Evolutionary conservation across 2,888 invertebrate genomes (phyloP).

Genomic region (Aquatica leii): DNA sequence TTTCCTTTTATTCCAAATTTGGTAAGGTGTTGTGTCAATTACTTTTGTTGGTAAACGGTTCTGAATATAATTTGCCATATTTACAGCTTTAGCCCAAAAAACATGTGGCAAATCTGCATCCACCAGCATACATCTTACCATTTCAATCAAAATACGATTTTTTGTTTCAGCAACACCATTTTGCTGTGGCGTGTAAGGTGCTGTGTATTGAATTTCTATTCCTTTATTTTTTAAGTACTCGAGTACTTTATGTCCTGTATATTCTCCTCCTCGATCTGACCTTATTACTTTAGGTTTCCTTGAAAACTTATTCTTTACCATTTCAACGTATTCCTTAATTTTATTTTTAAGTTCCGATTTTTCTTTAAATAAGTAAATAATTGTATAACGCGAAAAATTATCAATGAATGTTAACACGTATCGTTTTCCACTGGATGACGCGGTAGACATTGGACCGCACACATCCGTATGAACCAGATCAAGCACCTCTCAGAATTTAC

Average conservation of each 20-base stretch:
- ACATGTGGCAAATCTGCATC: too few relatives aligned
- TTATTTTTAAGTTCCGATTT: too few relatives aligned
- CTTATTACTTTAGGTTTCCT: neutral
- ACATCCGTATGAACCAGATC: too few relatives aligned
- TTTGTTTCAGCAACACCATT: neutral
- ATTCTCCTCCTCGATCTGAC: too few relatives aligned
- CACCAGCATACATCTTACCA: neutral
- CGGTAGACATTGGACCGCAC: too few relatives aligned
- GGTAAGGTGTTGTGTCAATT: neutral
- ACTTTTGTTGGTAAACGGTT: slow-evolving; percentile 2
- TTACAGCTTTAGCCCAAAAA: slow-evolving; percentile 5
- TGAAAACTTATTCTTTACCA: neutral
- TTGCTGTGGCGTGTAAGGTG: too few relatives aligned
- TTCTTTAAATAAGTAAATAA: too few relatives aligned
- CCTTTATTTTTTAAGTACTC: neutral
- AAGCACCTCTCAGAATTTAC: too few relatives aligned
- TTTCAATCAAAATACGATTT: slow-evolving; percentile 4
- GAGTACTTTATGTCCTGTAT: neutral
- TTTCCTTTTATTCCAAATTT: neutral
- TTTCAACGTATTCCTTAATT: too few relatives aligned
- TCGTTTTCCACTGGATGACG: too few relatives aligned
- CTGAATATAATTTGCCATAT: neutral
- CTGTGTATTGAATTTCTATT: neutral
- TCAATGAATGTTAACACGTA: too few relatives aligned
- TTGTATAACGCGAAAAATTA: too few relatives aligned